phyloP scores from a whole-genome alignment of 2,797 vertebrate genomes.

The Xenops minutus region DNA sequence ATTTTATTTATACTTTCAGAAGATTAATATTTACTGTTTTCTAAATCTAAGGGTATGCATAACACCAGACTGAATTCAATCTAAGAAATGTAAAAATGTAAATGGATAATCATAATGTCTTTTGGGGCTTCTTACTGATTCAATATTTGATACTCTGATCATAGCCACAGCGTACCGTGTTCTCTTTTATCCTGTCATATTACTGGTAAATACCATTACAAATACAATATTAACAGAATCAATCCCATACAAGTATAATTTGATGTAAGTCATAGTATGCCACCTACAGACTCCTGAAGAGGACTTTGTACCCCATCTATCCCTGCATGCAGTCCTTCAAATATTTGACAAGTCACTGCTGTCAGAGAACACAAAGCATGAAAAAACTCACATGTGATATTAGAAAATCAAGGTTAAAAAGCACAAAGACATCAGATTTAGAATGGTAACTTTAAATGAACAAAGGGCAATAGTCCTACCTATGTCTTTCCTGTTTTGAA shows the following conservation, averaged over 20 bases:
- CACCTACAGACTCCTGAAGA: background rate
- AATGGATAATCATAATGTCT: background rate
- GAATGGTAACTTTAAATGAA: background rate
- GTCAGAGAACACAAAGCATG: background rate
- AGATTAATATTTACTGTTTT: slow-evolving; percentile 48
- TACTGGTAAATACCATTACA: background rate
- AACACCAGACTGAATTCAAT: slow-evolving; percentile 4
- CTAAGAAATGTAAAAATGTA: background rate
- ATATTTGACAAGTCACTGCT: background rate
- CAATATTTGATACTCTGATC: slow-evolving; percentile 28
- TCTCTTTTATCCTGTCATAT: background rate
- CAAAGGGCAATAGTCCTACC: background rate
- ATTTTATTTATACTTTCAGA: slow-evolving; percentile 45
- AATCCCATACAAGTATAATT: background rate
- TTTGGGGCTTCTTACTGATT: slow-evolving; percentile 16
- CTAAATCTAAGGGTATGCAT: background rate
- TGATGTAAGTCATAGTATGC: background rate
- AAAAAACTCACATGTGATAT: background rate
- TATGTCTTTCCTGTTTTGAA: background rate
- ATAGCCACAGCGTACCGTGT: background rate
- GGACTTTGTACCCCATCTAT: background rate
- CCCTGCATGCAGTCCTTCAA: background rate
- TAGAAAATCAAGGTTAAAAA: background rate
- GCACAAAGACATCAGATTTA: background rate
- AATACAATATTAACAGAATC: background rate